phyloP scores from a whole-genome alignment of 1,140 invertebrate species.

The Monomorium pharaonis region DNA sequence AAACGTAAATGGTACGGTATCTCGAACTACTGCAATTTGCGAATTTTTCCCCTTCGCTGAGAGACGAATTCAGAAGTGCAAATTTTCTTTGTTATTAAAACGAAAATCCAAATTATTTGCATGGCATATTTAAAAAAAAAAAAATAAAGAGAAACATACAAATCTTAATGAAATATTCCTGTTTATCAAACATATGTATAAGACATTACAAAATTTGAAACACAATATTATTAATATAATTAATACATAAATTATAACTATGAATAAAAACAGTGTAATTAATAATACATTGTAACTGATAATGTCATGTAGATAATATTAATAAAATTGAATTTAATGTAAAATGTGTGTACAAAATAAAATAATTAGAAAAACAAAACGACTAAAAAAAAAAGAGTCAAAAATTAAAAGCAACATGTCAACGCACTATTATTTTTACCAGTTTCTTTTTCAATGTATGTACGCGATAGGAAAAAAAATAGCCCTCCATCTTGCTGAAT shows the following conservation, averaged over 20 bases:
- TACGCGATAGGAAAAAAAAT: background rate
- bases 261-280: background rate
- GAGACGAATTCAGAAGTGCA: background rate
- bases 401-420: background rate
- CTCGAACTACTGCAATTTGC: conserved; percentile 7
- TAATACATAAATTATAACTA: background rate
- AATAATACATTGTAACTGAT: background rate
- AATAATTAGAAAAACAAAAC: background rate
- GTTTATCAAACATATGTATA: background rate
- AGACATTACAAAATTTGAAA: background rate
- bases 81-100: conserved; percentile 32
- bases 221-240: background rate
- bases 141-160: background rate
- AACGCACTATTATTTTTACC: background rate
- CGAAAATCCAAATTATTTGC: conserved; percentile 9
- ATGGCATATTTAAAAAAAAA: background rate
- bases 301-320: background rate
- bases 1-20: background rate
- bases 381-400: background rate
- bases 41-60: background rate
- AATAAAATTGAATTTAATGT: background rate
- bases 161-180: background rate
- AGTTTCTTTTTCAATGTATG: background rate
- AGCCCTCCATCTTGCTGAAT: background rate
- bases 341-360: background rate